These are phyloP conservation scores for Zeuzera pyrina DNA, from an alignment of 2,888 invertebrate genomes.

Conservation along the genomic window DNA sequence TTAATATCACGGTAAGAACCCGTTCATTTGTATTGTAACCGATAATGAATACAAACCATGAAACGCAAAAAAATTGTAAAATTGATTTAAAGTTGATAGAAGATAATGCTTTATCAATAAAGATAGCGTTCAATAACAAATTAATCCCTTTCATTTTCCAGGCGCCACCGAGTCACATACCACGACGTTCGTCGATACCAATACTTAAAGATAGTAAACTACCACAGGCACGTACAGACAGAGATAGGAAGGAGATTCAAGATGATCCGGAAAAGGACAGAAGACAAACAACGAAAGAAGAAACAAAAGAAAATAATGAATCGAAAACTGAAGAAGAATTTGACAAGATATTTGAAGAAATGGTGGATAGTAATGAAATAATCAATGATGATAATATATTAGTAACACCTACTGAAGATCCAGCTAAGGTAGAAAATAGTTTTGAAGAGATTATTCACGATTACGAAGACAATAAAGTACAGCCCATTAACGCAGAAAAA, in stretches of 20 bases:
- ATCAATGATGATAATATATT: slow-evolving; percentile 21
- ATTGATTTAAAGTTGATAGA: too few species aligned
- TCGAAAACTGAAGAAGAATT: slow-evolving; percentile 44
- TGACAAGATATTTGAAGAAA: slow-evolving; percentile 53
- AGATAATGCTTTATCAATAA: too few species aligned
- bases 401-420: slow-evolving; percentile 35
- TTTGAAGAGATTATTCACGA: slow-evolving; percentile 59
- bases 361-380: slow-evolving; percentile 21
- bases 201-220: neutral
- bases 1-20: too few species aligned
- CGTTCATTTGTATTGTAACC: too few species aligned
- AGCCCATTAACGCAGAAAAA: slow-evolving; percentile 17
- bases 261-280: too few species aligned
- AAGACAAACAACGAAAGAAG: slow-evolving; percentile 1
- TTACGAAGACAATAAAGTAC: slow-evolving; percentile 38
- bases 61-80: too few species aligned
- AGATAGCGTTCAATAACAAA: too few species aligned
- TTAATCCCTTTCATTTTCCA: too few species aligned
- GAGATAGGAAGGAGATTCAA: slow-evolving; percentile 5
- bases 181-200: too few species aligned
- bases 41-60: too few species aligned
- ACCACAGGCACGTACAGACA: neutral
- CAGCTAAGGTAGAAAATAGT: slow-evolving; percentile 39
- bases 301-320: slow-evolving; percentile 4
- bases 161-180: too few species aligned